phyloP scores from a whole-genome alignment of 2,113 vertebrate genomes.

The Rhizomys pruinosus region DNA sequence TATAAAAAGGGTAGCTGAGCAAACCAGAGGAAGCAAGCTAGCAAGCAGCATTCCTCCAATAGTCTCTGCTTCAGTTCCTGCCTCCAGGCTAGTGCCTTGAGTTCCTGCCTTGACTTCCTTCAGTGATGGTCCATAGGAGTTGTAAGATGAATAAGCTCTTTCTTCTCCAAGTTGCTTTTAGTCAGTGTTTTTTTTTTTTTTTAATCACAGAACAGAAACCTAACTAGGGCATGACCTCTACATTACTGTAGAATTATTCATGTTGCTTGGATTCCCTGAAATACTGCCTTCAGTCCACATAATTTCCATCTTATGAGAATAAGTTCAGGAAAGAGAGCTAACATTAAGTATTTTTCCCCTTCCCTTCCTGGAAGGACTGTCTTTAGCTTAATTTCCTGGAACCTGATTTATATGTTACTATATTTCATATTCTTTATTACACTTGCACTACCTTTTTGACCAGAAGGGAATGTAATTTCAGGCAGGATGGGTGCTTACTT shows the following conservation, averaged over 20 bases:
- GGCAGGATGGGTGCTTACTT: not conserved
- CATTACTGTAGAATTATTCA: conserved; percentile 12
- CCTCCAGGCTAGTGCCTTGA: too few relatives aligned
- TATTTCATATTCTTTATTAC: conserved; percentile 39
- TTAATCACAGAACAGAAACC: too few relatives aligned
- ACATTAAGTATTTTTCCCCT: not conserved
- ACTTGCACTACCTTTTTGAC: conserved; percentile 16
- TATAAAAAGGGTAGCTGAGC: too few relatives aligned
- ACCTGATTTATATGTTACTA: conserved; percentile 39
- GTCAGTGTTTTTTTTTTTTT: too few relatives aligned
- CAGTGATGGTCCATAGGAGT: too few relatives aligned
- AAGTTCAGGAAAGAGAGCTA: conserved; percentile 19
- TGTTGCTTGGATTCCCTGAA: not conserved
- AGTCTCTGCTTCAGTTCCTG: too few relatives aligned
- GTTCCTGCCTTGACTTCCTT: too few relatives aligned
- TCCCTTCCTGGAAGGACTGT: not conserved
- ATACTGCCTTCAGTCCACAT: not conserved
- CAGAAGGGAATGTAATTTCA: conserved; percentile 39
- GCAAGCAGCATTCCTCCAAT: too few relatives aligned
- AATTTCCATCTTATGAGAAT: not conserved
- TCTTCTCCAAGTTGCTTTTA: too few relatives aligned
- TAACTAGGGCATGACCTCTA: not conserved
- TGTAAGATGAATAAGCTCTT: too few relatives aligned
- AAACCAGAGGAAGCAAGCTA: too few relatives aligned
- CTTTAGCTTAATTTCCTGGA: not conserved